Evolutionary conservation across 2,888 invertebrate species (phyloP), one percentile per base, ranked within the genome.

Genomic region (Calameuta filiformis): DNA sequence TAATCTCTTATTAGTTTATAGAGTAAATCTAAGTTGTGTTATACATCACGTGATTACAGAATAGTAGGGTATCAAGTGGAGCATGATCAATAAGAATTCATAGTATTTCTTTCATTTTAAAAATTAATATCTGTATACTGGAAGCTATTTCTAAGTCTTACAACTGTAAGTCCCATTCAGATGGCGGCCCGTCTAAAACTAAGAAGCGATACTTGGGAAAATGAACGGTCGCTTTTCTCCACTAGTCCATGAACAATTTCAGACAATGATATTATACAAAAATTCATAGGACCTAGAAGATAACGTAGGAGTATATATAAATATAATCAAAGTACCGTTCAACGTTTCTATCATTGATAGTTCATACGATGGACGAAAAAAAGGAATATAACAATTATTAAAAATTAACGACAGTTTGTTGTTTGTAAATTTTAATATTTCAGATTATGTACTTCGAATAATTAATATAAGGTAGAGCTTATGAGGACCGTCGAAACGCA

Each of bases 401-500:
- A 76, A 80, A 77, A 79, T 76, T 37, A 76, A 79, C 68, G 69
- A 75, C 40, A 33, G 73, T 74, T 76, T 73, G 76, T 77, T 33
- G 69, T 78, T 79, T 69, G 15, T 68, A 68, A 71, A 75, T 77
- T 77, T 75, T 69, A 74, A 79, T 75, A 76, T 68, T 78, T 35
- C 77, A 81, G 68, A 76, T 68, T 68, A 69, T 77, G 77, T 79
- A 81, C 79, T 84, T 79, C 81, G 78, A 84, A 85, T 83, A 88
- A 88, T 88, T 86, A 89, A 87, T 88, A 85, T 81, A 87, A 88
- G 88, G 86, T 83, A 86, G 79, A 79, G 79, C 81, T 82, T 81
- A 75, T 81, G 79, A 81, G 84, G 82, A 79, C 84, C 79, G 76
- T 83, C 83, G 86, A 84, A 83, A 89, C 85, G 81, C 84, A 82